Percentiles rank a stretch among this genome's conserved stretches.
phyloP scores from a whole-genome alignment of 2,888 invertebrate genomes.

The Proisotoma minuta region DNA sequence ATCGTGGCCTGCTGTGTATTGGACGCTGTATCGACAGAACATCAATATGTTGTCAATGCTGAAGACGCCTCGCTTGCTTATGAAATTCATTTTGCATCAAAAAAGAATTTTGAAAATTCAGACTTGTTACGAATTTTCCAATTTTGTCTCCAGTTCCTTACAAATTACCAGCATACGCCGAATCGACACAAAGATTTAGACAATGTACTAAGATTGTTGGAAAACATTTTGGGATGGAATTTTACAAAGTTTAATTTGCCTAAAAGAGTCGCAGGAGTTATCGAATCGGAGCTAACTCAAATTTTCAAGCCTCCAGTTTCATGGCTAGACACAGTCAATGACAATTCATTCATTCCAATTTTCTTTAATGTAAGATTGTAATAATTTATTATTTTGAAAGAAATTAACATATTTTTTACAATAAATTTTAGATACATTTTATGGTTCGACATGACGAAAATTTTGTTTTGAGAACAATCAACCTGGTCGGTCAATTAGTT shows the following conservation, averaged over 20 bases:
- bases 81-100: constrained; percentile 79
- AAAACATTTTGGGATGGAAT: constrained; percentile 44
- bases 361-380: constrained; percentile 38
- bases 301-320: constrained; percentile 43
- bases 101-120: constrained; percentile 74
- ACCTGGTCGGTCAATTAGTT: constrained; percentile 75
- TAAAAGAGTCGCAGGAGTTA: constrained; percentile 42
- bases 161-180: constrained; percentile 29
- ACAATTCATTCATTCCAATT: constrained; percentile 40
- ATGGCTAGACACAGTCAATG: constrained; percentile 39
- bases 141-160: constrained; percentile 55
- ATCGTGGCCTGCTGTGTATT: constrained; percentile 78
- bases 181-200: constrained; percentile 36
- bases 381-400: background rate
- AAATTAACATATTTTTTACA: constrained; percentile 5
- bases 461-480: constrained; percentile 70
- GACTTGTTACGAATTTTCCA: constrained; percentile 76
- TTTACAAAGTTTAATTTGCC: constrained; percentile 43
- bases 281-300: constrained; percentile 40
- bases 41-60: constrained; percentile 76
- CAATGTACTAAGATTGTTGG: constrained; percentile 41
- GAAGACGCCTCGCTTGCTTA: constrained; percentile 82
- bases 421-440: constrained; percentile 60
- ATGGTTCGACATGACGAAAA: constrained; percentile 71
- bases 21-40: constrained; percentile 79